phyloP scores from a whole-genome alignment of 1,140 invertebrate genomes.

The Zaprionus ornatus region DNA sequence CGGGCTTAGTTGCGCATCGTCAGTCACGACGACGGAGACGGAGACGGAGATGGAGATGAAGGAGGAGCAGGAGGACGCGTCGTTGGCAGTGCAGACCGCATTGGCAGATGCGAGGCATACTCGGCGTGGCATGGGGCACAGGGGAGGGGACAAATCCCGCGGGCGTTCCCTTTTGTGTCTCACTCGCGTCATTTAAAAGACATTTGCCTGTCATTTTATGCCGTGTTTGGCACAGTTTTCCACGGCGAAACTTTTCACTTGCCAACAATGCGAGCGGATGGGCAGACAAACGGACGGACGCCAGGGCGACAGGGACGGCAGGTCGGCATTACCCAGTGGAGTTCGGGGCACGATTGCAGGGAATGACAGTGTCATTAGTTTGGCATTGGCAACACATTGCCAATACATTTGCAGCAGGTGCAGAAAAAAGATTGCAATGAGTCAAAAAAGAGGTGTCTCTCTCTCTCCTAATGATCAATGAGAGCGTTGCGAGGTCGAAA shows the following conservation, averaged over 20 bases:
- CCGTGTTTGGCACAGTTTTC: conserved; percentile 80
- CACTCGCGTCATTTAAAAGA: conserved; percentile 82
- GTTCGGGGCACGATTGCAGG: conserved; percentile 1
- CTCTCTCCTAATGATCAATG: conserved; percentile 62
- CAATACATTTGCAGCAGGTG: conserved; percentile 80
- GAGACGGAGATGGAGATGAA: neutral
- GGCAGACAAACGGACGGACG: neutral
- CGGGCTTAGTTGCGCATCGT: conserved; percentile 80
- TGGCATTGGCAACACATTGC: conserved; percentile 79
- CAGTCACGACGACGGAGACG: conserved; percentile 61
- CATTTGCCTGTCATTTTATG: conserved; percentile 82
- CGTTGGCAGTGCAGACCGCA: conserved; percentile 32
- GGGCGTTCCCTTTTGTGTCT: conserved; percentile 79
- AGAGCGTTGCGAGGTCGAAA: conserved; percentile 31
- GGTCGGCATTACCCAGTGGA: neutral
- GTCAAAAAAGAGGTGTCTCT: neutral
- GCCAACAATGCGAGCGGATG: conserved; percentile 36
- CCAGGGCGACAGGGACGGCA: no score
- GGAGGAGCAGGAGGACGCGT: conserved; percentile 5
- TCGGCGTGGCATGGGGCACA: neutral
- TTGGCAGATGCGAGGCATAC: conserved; percentile 17
- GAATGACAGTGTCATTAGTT: conserved; percentile 70
- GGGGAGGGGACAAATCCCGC: conserved; percentile 58
- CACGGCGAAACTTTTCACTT: conserved; percentile 50
- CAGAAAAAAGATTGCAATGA: conserved; percentile 28